Evolutionary conservation across 2,113 vertebrate species (phyloP).

Genomic region (Rhinolophus ferrumequinum): DNA sequence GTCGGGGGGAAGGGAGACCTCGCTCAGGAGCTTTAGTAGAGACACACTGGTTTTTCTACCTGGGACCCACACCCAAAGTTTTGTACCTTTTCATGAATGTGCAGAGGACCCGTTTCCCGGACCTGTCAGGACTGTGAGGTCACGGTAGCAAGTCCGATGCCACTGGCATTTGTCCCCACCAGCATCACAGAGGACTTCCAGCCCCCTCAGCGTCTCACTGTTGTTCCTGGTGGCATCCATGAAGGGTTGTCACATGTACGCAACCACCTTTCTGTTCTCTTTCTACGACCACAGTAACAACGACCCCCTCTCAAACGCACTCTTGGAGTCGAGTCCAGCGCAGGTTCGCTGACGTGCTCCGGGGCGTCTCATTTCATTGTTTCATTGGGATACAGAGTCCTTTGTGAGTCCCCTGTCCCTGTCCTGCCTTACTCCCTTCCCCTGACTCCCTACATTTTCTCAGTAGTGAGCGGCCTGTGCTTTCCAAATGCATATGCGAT

Average conservation of each 20-base stretch:
- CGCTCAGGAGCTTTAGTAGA: background rate
- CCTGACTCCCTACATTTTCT: background rate
- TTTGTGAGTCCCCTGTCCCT: background rate
- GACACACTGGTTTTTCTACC: background rate
- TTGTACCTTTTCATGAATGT: background rate
- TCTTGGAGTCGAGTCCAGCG: background rate
- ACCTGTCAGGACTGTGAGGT: background rate
- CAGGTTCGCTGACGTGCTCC: background rate
- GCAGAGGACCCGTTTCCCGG: background rate
- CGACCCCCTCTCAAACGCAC: rapidly evolving
- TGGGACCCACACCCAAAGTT: background rate
- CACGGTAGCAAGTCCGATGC: background rate
- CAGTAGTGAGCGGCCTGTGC: background rate
- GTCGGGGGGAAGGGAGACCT: background rate
- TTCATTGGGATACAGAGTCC: background rate
- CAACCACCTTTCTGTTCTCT: background rate
- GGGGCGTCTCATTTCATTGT: background rate
- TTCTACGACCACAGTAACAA: background rate
- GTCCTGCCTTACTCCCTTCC: background rate
- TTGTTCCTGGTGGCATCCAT: background rate
- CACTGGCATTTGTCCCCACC: background rate
- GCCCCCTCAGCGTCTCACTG: background rate
- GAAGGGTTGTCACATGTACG: background rate
- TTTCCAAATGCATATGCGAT: background rate
- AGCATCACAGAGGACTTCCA: background rate